phyloP scores from a whole-genome alignment of 2,113 vertebrate genomes.

The Equus przewalskii region DNA sequence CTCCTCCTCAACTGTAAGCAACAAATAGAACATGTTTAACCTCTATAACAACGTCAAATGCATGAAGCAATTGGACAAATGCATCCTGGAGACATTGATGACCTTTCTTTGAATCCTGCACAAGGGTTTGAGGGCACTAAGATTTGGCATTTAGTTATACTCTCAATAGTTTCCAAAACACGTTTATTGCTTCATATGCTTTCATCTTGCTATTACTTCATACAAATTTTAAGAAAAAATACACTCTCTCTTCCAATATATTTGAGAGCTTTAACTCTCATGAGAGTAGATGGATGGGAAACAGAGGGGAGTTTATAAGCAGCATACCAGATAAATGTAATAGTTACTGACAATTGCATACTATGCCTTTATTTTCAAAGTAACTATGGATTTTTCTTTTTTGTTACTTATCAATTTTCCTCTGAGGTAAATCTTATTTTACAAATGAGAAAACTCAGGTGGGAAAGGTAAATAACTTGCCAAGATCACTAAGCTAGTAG shows the following conservation, averaged over 20 bases:
- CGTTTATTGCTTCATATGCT: neutral
- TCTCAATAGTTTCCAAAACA: conserved; percentile 1
- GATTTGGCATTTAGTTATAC: neutral
- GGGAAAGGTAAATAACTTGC: neutral
- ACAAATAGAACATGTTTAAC: conserved; percentile 39
- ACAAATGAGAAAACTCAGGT: neutral
- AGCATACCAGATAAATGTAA: neutral
- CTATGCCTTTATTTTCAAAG: neutral
- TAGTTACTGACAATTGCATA: neutral
- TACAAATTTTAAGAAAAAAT: conserved; percentile 26
- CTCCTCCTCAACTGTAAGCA: conserved; percentile 21
- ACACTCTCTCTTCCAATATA: neutral
- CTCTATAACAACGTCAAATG: conserved; percentile 53
- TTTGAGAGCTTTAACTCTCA: neutral
- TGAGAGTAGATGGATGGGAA: neutral
- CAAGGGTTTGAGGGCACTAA: neutral
- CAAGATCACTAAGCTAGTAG: neutral
- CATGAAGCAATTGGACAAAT: conserved; percentile 8
- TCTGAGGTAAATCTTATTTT: conserved; percentile 16
- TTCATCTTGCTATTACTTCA: neutral
- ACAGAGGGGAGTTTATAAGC: neutral
- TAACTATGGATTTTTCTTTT: neutral
- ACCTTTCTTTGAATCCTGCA: neutral
- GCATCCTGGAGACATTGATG: neutral
- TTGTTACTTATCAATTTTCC: neutral